These are phyloP conservation scores for Cataglyphis livida DNA, from an alignment of 2,888 invertebrate species.

Conservation along the genomic window DNA sequence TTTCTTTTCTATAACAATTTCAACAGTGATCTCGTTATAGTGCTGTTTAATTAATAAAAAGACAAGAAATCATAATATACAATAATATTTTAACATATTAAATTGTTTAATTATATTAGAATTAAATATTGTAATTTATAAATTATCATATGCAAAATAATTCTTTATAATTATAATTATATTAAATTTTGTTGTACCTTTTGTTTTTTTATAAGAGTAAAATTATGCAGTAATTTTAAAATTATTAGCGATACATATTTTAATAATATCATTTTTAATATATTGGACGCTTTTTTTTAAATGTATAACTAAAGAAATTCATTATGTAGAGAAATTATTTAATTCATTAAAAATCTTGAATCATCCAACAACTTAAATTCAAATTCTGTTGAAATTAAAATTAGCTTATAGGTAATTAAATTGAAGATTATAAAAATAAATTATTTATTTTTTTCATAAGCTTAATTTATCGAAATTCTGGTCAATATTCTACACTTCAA, in stretches of 20 bases:
- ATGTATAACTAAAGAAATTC: neutral
- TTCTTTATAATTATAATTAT: neutral
- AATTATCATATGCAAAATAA: neutral
- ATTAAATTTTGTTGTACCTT: too few relatives aligned
- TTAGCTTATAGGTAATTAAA: neutral
- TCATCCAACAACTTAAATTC: neutral
- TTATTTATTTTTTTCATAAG: neutral
- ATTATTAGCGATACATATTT: neutral
- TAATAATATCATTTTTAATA: neutral
- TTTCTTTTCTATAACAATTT: neutral
- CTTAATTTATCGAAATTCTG: neutral
- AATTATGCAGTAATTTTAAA: neutral
- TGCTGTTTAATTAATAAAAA: neutral
- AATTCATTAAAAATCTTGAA: slow-evolving; percentile 5
- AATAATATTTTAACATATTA: neutral
- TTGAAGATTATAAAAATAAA: neutral
- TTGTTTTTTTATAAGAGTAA: neutral
- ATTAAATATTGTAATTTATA: neutral
- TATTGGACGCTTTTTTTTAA: neutral
- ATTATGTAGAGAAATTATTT: neutral
- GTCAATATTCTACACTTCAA: neutral
- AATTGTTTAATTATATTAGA: neutral
- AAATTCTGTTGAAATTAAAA: neutral
- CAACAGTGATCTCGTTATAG: neutral
- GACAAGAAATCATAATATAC: neutral